Conservation (phyloP, 2,797 vertebrate species). For the Oryzias dopingdopingensis region DNA sequence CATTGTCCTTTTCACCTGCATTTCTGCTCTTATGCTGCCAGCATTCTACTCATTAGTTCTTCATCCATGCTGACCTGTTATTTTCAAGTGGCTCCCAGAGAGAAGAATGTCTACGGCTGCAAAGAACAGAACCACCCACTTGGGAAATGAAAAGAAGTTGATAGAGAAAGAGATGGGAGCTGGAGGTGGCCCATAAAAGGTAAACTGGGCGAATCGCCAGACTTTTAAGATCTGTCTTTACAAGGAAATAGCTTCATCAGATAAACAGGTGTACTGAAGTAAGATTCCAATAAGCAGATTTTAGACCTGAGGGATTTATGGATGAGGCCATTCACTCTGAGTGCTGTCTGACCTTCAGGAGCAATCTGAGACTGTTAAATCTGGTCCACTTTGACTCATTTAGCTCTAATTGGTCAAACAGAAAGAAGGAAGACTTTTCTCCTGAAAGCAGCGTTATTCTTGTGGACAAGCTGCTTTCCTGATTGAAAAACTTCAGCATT, state of each 20-base stretch:
- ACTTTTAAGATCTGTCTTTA: conserved; percentile 73
- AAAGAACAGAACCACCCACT: conserved; percentile 69
- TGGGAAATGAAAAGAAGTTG: conserved; percentile 76
- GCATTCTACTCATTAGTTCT: conserved; percentile 30
- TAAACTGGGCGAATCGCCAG: conserved; percentile 74
- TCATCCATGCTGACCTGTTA: conserved; percentile 54
- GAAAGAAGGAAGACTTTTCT: conserved; percentile 41
- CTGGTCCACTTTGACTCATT: conserved; percentile 55
- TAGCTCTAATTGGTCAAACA: conserved; percentile 61
- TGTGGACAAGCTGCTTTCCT: conserved; percentile 22
- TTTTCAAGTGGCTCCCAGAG: conserved; percentile 64
- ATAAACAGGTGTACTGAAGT: conserved; percentile 71
- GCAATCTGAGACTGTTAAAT: conserved; percentile 58
- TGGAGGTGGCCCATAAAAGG: conserved; percentile 74
- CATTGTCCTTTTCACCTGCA: conserved; percentile 11
- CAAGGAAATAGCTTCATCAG: conserved; percentile 72
- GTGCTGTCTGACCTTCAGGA: conserved; percentile 64
- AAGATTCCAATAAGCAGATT: conserved; percentile 56
- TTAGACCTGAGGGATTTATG: conserved; percentile 47
- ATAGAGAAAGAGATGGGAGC: conserved; percentile 56
- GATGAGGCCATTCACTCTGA: conserved; percentile 27
- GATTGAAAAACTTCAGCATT: conserved; percentile 25
- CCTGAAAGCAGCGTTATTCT: conserved; percentile 31
- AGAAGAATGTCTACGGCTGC: conserved; percentile 69
- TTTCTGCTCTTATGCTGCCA: conserved; percentile 8